Evolutionary conservation across 2,113 vertebrate genomes (phyloP).

Genomic region (Myodes glareolus): DNA sequence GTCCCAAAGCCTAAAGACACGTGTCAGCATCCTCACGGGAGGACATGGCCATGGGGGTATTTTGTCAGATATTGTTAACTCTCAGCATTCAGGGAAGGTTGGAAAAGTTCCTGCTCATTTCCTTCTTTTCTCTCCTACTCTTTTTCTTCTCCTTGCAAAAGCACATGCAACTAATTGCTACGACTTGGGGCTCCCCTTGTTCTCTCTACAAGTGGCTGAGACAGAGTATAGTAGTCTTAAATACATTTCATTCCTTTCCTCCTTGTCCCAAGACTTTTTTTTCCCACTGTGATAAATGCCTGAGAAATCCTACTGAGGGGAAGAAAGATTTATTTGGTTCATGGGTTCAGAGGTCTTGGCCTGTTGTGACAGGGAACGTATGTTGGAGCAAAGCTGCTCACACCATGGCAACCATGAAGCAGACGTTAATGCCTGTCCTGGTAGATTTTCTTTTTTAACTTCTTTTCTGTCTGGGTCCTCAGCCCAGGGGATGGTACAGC

Average conservation of each 20-base stretch:
- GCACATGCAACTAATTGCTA: background rate
- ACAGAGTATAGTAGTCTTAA: background rate
- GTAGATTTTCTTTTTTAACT: background rate
- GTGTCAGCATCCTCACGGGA: background rate
- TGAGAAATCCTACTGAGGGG: background rate
- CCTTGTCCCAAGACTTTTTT: background rate
- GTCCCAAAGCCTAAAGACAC: background rate
- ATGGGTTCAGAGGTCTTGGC: background rate
- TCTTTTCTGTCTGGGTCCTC: background rate
- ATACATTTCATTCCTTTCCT: background rate
- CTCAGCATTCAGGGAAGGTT: background rate
- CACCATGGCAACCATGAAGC: too few species aligned
- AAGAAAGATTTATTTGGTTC: background rate
- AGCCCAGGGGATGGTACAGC: background rate
- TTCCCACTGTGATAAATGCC: background rate
- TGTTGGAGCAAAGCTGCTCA: background rate
- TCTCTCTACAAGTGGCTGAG: background rate
- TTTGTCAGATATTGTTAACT: background rate
- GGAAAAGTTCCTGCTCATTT: background rate
- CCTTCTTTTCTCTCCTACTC: background rate
- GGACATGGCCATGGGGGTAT: fast-evolving
- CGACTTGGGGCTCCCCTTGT: background rate
- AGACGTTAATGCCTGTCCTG: too few species aligned
- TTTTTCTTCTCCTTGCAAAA: background rate
- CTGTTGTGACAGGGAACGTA: background rate